phyloP scores from a whole-genome alignment of 2,797 vertebrate species.

The Balearica regulorum region DNA sequence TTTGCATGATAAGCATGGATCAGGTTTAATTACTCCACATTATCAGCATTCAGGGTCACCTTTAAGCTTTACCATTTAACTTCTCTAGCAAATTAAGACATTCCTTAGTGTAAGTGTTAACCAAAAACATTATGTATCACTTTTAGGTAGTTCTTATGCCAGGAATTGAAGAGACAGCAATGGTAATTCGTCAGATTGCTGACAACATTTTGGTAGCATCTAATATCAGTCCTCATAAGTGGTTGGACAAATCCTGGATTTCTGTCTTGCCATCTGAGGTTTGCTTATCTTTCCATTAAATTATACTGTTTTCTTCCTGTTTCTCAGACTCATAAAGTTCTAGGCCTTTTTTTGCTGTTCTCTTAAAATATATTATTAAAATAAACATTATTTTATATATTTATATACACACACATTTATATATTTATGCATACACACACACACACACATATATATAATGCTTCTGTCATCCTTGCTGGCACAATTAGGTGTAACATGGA shows the following conservation, averaged over 20 bases:
- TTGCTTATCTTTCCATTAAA: neutral
- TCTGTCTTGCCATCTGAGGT: slow-evolving; percentile 85
- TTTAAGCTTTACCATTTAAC: neutral
- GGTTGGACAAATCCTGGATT: slow-evolving; percentile 88
- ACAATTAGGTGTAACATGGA: neutral
- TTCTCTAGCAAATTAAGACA: neutral
- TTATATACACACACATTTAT: neutral
- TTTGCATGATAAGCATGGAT: neutral
- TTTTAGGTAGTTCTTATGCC: slow-evolving; percentile 83
- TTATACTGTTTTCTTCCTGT: neutral
- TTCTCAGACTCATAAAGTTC: neutral
- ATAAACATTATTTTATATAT: neutral
- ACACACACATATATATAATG: neutral
- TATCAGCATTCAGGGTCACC: neutral
- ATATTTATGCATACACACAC: no score
- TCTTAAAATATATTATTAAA: neutral
- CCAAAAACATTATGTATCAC: neutral
- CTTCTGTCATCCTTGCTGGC: neutral
- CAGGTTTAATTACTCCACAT: neutral
- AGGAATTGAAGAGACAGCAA: slow-evolving; percentile 79
- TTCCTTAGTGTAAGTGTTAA: neutral
- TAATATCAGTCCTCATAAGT: slow-evolving; percentile 73
- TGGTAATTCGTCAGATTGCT: slow-evolving; percentile 84
- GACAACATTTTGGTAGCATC: slow-evolving; percentile 80
- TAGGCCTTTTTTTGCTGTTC: neutral